These are phyloP conservation scores for Dasysyrphus albostriatus DNA, from an alignment of 2,888 invertebrate genomes.

Conservation along the genomic window DNA sequence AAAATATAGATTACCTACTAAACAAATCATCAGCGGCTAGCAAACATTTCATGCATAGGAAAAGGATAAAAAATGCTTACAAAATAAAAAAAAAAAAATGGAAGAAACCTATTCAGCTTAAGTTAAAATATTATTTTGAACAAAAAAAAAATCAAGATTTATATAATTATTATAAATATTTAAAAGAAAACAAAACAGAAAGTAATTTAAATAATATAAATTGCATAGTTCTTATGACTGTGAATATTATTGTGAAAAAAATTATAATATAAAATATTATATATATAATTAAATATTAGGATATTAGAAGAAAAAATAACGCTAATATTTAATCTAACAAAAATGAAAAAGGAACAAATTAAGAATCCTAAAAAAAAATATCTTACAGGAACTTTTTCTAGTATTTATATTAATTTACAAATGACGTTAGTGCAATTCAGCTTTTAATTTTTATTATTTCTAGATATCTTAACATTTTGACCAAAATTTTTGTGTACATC, in stretches of 20 bases:
- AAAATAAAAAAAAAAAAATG: conserved; percentile 34
- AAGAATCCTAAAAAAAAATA: conserved; percentile 68
- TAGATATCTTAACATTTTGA: conserved; percentile 43
- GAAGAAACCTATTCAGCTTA: conserved; percentile 63
- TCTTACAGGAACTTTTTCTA: conserved; percentile 76
- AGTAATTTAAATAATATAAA: conserved; percentile 68
- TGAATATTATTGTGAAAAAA: conserved; percentile 76
- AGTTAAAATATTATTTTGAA: conserved; percentile 53
- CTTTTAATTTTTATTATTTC: conserved; percentile 31
- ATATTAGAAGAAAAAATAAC: conserved; percentile 63
- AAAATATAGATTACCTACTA: conserved; percentile 17
- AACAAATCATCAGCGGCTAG: conserved; percentile 55
- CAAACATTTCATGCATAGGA: conserved; percentile 67
- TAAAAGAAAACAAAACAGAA: conserved; percentile 46
- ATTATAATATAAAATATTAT: conserved; percentile 36
- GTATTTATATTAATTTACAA: conserved; percentile 68
- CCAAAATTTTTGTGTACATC: conserved; percentile 52
- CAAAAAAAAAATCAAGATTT: conserved; percentile 27
- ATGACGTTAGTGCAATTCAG: conserved; percentile 65
- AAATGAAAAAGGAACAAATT: conserved; percentile 52
- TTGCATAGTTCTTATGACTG: conserved; percentile 78
- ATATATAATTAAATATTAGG: conserved; percentile 59
- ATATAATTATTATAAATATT: conserved; percentile 20
- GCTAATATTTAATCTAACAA: conserved; percentile 40
- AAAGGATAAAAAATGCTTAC: conserved; percentile 51